Conservation (phyloP, 2,888 invertebrate species). For the Deladenus siricidicola region DNA sequence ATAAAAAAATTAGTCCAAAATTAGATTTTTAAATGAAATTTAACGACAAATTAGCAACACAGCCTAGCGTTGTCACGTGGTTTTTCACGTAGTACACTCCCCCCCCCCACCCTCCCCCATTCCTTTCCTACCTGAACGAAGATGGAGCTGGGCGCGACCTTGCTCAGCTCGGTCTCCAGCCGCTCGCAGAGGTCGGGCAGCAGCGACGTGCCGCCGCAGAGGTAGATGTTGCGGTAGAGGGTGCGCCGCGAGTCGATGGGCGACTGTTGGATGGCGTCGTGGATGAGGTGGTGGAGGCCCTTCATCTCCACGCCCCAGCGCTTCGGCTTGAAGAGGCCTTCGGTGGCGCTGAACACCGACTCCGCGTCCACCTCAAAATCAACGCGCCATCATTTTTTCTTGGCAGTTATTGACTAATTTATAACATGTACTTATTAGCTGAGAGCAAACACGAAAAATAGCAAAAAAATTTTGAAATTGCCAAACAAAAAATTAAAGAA, state of each 20-base stretch:
- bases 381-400: constrained; percentile 1
- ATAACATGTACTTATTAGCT: background rate
- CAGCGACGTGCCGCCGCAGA: constrained; percentile 60
- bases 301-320: constrained; percentile 61
- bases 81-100: no score
- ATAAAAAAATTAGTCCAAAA: no score
- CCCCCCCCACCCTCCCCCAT: no score
- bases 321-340: constrained; percentile 60
- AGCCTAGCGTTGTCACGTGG: no score
- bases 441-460: constrained; percentile 54
- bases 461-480: background rate
- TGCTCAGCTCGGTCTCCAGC: constrained; percentile 59
- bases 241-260: constrained; percentile 60
- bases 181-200: constrained; percentile 60
- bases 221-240: constrained; percentile 58
- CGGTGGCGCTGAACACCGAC: constrained; percentile 57
- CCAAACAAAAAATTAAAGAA: background rate
- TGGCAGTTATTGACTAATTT: background rate
- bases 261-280: constrained; percentile 60
- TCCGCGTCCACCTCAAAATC: constrained; percentile 55
- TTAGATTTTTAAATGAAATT: no score
- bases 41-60: no score
- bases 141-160: constrained; percentile 58
- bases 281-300: constrained; percentile 59
- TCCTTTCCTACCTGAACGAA: constrained; percentile 57